Evolutionary conservation across 2,888 invertebrate species (phyloP), one percentile per base, ranked within the genome.

Genomic region (Epirrita christyi): DNA sequence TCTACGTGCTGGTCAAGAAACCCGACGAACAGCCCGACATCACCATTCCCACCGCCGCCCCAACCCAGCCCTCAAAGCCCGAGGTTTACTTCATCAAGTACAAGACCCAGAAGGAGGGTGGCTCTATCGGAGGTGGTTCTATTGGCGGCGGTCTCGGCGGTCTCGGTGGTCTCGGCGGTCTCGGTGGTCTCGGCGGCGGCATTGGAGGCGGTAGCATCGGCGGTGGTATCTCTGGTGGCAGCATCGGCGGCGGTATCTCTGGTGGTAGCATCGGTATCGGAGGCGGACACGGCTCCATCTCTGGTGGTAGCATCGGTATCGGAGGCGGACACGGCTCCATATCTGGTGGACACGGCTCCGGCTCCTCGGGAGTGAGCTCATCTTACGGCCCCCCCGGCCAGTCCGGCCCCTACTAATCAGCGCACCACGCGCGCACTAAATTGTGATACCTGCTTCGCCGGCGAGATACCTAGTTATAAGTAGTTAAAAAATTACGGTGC

Each of bases 1-100:
- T 96, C 83, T 96, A 96, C 93, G 96, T 96, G 53, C 82, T 96
- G 89, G 96, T 96, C 78, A 96, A 96, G 94, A 95, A 95, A 81
- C 96, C 96, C 80, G 96, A 96, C 83, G 96, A 96, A 61, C 95
- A 95, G 70, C 96, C 95, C 79, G 96, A 97, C 85, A 95, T 97
- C 93, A 94, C 93, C 80, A 94, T 97, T 79, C 95, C 95, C 60
- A 94, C 94, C 45, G 93, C 93, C 46, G 93, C 94, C 8, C 96
- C 96, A 59, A 96, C 95, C 36, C 95, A 95, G 73, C 96, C 96
- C 79, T 94, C 95, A 85, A 96, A 96, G 86, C 96, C 96, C 70
- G 96, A 96, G 86, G 96, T 96, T 68, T 96, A 96, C 94, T 96
- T 96, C 94, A 96, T 96, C 94, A 94, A 95, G 72, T 96, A 96